Conservation (phyloP, 2,888 invertebrate species). For the Torymus aiolomorphi region DNA sequence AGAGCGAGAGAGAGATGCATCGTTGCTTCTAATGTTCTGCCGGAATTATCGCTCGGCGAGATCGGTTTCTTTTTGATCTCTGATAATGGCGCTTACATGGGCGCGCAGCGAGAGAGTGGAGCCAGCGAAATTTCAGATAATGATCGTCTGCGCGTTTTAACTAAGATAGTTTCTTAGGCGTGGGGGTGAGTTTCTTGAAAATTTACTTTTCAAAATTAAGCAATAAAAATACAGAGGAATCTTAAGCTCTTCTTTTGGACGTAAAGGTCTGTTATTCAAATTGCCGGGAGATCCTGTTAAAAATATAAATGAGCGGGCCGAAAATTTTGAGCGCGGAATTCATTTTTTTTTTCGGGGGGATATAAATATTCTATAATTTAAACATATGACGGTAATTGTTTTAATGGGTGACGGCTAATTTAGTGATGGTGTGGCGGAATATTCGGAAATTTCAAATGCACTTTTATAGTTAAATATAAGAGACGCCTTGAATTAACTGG, state of each 20-base stretch:
- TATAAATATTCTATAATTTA: no score
- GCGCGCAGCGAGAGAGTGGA: constrained; percentile 11
- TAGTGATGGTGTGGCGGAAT: background rate
- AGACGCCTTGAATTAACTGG: no score
- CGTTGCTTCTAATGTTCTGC: constrained; percentile 49
- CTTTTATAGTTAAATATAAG: no score
- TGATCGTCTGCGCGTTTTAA: constrained; percentile 37
- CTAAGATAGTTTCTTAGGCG: no score
- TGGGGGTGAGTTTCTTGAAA: background rate
- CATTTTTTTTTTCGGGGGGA: background rate
- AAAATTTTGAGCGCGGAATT: background rate
- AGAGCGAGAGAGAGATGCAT: constrained; percentile 43
- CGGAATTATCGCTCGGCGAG: constrained; percentile 51
- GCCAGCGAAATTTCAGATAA: constrained; percentile 52
- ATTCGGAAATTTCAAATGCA: background rate
- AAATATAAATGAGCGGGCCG: background rate
- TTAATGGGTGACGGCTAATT: no score
- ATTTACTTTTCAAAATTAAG: background rate
- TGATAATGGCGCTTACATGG: constrained; percentile 41
- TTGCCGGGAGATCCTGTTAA: background rate
- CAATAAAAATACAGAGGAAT: background rate
- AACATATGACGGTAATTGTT: no score
- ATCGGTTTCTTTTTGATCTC: constrained; percentile 56
- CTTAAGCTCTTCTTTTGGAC: no score
- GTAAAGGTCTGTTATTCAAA: no score